A percentile compares a stretch with the other conserved stretches of the same genome.
Evolutionary conservation across 2,888 invertebrate genomes (phyloP).

Genomic region (Trichacis sp.): DNA sequence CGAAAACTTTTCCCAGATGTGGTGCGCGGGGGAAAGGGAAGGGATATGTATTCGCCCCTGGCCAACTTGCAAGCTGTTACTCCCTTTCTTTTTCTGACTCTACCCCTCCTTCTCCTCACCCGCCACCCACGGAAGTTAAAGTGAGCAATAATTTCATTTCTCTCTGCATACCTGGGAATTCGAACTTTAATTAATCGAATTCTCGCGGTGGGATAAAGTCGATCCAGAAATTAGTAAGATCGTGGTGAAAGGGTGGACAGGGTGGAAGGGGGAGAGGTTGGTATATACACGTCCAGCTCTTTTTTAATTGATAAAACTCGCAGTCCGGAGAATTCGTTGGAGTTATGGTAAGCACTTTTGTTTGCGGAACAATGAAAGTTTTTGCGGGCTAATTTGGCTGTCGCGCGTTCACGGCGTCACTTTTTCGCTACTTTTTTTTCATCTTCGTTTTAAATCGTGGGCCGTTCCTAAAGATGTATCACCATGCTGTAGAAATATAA

Average conservation of each 20-base stretch:
- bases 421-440: too few species aligned
- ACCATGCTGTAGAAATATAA: too few species aligned
- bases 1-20: constrained; percentile 45
- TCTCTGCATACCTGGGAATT: constrained; percentile 58
- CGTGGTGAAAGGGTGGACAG: constrained; percentile 42
- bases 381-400: background rate
- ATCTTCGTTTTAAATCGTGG: too few species aligned
- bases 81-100: too few species aligned
- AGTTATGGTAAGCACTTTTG: background rate
- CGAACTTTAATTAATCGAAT: constrained; percentile 66
- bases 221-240: constrained; percentile 59
- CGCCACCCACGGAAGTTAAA: constrained; percentile 36
- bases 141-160: constrained; percentile 63
- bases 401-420: background rate
- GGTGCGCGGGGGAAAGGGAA: too few species aligned
- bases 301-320: background rate
- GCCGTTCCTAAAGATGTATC: too few species aligned
- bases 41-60: constrained; percentile 43
- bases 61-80: constrained; percentile 56
- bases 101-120: constrained; percentile 33
- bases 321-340: background rate
- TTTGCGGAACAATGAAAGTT: background rate
- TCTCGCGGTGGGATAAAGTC: constrained; percentile 47
- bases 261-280: too few species aligned
- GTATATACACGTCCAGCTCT: too few species aligned